phyloP scores from a whole-genome alignment of 1,140 invertebrate species.

The Philotrypesis tridentata region DNA sequence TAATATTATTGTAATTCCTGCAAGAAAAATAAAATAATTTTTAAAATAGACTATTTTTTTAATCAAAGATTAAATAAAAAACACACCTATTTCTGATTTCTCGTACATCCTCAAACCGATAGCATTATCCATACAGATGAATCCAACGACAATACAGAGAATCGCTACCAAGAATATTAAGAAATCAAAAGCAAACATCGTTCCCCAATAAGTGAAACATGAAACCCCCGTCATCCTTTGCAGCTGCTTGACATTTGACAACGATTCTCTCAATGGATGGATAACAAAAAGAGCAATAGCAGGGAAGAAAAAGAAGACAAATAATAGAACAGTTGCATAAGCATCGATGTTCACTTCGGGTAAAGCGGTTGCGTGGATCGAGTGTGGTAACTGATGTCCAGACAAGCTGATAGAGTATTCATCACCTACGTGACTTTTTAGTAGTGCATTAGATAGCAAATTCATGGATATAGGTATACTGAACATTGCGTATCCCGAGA shows the following conservation, averaged over 20 bases:
- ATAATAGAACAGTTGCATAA: conserved; percentile 57
- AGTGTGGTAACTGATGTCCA: conserved; percentile 62
- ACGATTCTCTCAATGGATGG: conserved; percentile 67
- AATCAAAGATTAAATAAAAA: neutral
- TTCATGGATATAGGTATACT: conserved; percentile 67
- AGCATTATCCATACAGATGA: conserved; percentile 59
- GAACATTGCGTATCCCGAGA: conserved; percentile 64
- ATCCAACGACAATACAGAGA: conserved; percentile 53
- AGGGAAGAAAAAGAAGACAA: conserved; percentile 62
- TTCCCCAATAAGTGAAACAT: conserved; percentile 76
- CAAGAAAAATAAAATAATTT: conserved; percentile 15
- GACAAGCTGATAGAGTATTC: conserved; percentile 61
- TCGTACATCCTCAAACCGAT: conserved; percentile 59
- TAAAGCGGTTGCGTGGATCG: conserved; percentile 31
- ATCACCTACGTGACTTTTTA: conserved; percentile 60
- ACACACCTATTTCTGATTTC: conserved; percentile 60
- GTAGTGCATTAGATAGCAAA: conserved; percentile 63
- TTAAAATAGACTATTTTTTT: neutral
- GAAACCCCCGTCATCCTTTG: conserved; percentile 81
- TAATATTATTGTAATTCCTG: conserved; percentile 61
- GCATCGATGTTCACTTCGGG: conserved; percentile 44
- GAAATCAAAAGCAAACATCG: conserved; percentile 78
- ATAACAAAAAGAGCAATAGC: conserved; percentile 60
- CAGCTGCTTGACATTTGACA: conserved; percentile 78
- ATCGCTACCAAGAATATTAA: conserved; percentile 69